These are phyloP conservation scores for Zosterops pallidus DNA, from an alignment of 2,113 vertebrate species.

Conservation along the genomic window DNA sequence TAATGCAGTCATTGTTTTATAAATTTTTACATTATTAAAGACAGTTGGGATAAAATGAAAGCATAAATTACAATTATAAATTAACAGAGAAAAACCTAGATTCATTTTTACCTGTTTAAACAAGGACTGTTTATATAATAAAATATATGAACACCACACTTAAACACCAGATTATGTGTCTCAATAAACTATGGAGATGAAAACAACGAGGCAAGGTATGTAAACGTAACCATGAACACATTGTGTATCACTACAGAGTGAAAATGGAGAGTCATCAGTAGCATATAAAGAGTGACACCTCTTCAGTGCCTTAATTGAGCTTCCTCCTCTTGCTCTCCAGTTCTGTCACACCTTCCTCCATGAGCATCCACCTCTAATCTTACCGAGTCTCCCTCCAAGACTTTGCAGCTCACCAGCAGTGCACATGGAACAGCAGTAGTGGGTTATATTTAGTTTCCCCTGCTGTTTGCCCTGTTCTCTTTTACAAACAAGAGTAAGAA, in stretches of 20 bases:
- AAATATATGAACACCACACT: background rate
- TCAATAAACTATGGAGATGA: background rate
- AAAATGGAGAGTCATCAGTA: background rate
- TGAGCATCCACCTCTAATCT: background rate
- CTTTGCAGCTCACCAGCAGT: background rate
- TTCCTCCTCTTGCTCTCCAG: background rate
- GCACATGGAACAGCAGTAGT: background rate
- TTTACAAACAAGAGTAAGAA: background rate
- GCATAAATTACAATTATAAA: background rate
- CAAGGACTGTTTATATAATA: background rate
- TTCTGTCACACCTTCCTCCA: background rate
- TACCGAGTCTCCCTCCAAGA: background rate
- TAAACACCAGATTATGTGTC: background rate
- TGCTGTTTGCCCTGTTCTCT: constrained; percentile 33
- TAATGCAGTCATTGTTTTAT: background rate
- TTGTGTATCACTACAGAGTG: background rate
- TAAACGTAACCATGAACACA: background rate
- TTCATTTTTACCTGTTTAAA: background rate
- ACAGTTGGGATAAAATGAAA: background rate
- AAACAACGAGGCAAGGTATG: background rate
- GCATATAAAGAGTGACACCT: background rate
- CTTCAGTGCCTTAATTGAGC: background rate
- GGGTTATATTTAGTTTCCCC: constrained; percentile 42
- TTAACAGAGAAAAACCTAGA: background rate
- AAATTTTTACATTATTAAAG: background rate